Evolutionary conservation across 2,797 vertebrate species (phyloP).

Genomic region (Dicrostonyx torquatus): DNA sequence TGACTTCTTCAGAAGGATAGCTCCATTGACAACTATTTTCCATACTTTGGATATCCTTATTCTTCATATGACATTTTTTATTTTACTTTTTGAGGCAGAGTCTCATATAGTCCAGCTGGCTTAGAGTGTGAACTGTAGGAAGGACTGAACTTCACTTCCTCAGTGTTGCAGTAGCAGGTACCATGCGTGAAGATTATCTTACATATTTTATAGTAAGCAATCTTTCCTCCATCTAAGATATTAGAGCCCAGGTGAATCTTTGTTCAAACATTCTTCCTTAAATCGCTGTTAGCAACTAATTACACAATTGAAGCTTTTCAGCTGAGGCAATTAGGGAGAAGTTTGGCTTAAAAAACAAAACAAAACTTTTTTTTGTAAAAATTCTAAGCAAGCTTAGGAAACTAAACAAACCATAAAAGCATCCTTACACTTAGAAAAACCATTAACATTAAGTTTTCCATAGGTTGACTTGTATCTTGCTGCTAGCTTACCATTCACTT

Average conservation of each 20-base stretch:
- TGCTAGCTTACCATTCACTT: conserved; percentile 93
- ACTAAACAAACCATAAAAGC: not conserved
- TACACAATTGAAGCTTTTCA: not conserved
- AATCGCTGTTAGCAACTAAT: not conserved
- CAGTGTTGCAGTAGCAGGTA: too few relatives aligned
- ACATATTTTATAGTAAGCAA: not conserved
- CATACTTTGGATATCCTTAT: not conserved
- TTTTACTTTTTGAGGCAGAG: not conserved
- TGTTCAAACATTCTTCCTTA: conserved; percentile 9
- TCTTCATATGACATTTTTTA: not conserved
- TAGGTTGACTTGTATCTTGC: conserved; percentile 20
- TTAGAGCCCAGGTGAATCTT: not conserved
- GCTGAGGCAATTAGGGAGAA: not conserved
- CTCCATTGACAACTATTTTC: not conserved
- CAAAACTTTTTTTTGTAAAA: not conserved
- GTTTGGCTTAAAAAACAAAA: not conserved
- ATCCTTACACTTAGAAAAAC: not conserved
- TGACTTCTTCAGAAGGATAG: not conserved
- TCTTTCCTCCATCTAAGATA: conserved; percentile 29
- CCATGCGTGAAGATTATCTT: not conserved
- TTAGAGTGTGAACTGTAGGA: not conserved
- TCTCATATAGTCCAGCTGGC: not conserved
- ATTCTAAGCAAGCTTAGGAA: conserved; percentile 7
- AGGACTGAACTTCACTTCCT: not conserved
- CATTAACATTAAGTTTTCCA: not conserved